phyloP scores from a whole-genome alignment of 2,113 vertebrate species.

The Sclerurus mexicanus region DNA sequence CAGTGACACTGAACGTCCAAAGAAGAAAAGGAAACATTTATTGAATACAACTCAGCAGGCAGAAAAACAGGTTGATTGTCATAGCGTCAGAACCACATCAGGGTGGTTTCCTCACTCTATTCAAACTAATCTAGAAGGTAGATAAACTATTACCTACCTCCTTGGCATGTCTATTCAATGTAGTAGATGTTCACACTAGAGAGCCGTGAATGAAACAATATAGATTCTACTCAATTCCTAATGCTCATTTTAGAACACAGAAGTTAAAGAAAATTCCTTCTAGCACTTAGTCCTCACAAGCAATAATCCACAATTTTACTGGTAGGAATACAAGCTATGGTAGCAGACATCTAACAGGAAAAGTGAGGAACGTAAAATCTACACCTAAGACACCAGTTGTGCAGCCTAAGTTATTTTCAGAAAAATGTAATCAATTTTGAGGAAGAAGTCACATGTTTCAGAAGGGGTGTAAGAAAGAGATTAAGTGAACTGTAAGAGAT shows the following conservation, averaged over 20 bases:
- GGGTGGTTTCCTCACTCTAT: background rate
- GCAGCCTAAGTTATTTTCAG: background rate
- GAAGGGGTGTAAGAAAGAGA: background rate
- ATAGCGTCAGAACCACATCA: background rate
- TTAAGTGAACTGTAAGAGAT: background rate
- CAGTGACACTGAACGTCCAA: background rate
- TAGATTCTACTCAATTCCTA: background rate
- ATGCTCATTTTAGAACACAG: background rate
- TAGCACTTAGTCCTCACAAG: background rate
- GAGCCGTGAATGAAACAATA: background rate
- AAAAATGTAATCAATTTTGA: background rate
- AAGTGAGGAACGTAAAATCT: background rate
- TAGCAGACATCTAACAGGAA: background rate
- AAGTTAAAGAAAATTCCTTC: background rate
- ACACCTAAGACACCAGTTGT: background rate
- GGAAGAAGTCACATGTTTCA: background rate
- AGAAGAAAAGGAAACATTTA: background rate
- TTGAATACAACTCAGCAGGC: background rate
- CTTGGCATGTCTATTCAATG: background rate
- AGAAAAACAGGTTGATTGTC: background rate
- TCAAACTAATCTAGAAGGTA: background rate
- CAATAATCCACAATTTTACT: background rate
- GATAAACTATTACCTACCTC: background rate
- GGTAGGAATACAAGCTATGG: background rate
- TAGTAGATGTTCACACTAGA: background rate